Conservation (phyloP, 1,140 invertebrate genomes). For the Caenorhabditis inopinata region DNA sequence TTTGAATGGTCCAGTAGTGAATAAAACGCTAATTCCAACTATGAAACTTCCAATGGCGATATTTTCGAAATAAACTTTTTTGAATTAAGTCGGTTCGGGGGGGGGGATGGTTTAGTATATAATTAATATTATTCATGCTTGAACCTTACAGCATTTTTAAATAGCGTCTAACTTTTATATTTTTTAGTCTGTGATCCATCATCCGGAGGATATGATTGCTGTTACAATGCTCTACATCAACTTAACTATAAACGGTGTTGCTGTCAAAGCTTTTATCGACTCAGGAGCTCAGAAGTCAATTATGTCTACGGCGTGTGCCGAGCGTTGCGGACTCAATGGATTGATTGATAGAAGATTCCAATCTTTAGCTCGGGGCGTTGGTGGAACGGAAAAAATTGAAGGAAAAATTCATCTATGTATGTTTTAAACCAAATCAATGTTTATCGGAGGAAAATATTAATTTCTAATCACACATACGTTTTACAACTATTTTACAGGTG, state of each 20-base stretch:
- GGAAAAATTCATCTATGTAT: conserved; percentile 90
- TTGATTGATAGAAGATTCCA: conserved; percentile 90
- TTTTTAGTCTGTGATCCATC: not conserved
- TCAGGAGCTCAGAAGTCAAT: conserved; percentile 69
- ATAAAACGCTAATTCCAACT: too few species aligned
- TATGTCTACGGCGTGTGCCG: conserved; percentile 69
- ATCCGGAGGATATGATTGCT: conserved; percentile 36
- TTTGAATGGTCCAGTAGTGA: too few species aligned
- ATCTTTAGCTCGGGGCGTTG: conserved; percentile 88
- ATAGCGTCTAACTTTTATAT: not conserved
- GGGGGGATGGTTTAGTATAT: too few species aligned
- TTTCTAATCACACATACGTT: too few species aligned
- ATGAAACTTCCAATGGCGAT: too few species aligned
- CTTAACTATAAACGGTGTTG: conserved; percentile 52
- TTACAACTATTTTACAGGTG: conserved; percentile 68
- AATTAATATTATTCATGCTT: too few species aligned
- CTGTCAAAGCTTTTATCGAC: conserved; percentile 52
- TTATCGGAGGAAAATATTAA: too few species aligned
- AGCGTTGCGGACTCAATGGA: conserved; percentile 91
- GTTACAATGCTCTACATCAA: conserved; percentile 58
- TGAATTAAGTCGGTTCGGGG: too few species aligned
- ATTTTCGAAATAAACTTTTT: too few species aligned
- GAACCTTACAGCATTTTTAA: too few species aligned
- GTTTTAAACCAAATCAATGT: too few species aligned
- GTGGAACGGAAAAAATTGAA: conserved; percentile 87